phyloP scores from a whole-genome alignment of 2,888 invertebrate species.

The Apodemia mormo region DNA sequence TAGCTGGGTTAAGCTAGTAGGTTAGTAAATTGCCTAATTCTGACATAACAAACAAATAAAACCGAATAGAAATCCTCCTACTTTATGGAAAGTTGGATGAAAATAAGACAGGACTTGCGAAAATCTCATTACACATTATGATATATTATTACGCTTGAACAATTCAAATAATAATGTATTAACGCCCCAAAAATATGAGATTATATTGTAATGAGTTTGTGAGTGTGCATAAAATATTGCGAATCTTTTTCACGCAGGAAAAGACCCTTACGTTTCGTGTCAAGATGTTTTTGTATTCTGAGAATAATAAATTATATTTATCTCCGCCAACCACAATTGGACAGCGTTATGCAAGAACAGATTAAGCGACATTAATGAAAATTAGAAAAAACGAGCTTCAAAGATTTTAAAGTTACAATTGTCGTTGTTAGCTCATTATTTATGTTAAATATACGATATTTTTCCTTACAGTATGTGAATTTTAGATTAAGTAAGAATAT shows the following conservation, averaged over 20 bases:
- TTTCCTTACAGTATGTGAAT: too few relatives aligned
- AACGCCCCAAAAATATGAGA: conserved; percentile 25
- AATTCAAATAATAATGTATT: conserved; percentile 15
- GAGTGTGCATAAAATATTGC: conserved; percentile 39
- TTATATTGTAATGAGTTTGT: conserved; percentile 38
- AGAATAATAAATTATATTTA: conserved; percentile 37
- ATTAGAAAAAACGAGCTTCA: too few relatives aligned
- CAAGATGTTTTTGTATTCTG: conserved; percentile 35
- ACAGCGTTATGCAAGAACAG: too few relatives aligned
- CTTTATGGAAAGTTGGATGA: background rate
- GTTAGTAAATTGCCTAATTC: too few relatives aligned
- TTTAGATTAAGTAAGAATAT: too few relatives aligned
- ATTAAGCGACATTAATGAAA: too few relatives aligned
- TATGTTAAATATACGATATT: too few relatives aligned
- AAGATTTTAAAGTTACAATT: too few relatives aligned
- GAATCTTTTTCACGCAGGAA: conserved; percentile 33
- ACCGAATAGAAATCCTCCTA: too few relatives aligned
- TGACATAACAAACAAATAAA: too few relatives aligned
- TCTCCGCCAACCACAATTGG: conserved; percentile 29
- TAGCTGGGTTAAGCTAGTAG: too few relatives aligned
- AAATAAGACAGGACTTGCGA: background rate
- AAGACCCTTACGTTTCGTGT: conserved; percentile 35
- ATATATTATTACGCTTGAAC: conserved; percentile 10
- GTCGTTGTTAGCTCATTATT: too few relatives aligned
- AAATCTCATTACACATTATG: background rate